Evolutionary conservation across 1,140 invertebrate genomes (phyloP).

Genomic region (Bombus vancouverensis): DNA sequence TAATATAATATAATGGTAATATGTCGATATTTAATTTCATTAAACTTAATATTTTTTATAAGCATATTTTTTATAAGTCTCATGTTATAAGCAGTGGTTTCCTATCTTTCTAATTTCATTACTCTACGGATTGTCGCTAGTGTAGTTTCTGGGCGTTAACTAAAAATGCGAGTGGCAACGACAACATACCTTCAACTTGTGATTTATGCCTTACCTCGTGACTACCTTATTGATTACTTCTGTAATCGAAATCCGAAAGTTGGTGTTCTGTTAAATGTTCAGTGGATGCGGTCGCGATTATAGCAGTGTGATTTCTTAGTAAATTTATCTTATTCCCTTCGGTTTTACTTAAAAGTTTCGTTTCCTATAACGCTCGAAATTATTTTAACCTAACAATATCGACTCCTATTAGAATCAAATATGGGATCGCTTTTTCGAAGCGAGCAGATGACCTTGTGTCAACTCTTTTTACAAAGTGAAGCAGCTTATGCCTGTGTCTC

Average conservation of each 20-base stretch:
- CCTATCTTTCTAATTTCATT: background rate
- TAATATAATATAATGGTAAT: background rate
- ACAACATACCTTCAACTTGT: slow-evolving; percentile 28
- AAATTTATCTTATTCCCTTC: background rate
- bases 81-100: too few species aligned
- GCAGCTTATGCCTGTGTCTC: slow-evolving; percentile 96
- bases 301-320: background rate
- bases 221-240: slow-evolving; percentile 56
- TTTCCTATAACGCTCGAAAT: background rate
- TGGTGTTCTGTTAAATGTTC: background rate
- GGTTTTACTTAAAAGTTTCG: background rate
- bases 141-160: slow-evolving; percentile 40
- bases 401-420: slow-evolving; percentile 56
- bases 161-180: slow-evolving; percentile 17
- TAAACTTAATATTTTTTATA: background rate
- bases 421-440: slow-evolving; percentile 93
- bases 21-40: background rate
- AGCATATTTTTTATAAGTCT: too few species aligned
- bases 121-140: slow-evolving; percentile 19
- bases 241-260: slow-evolving; percentile 19
- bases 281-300: background rate
- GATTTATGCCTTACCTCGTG: slow-evolving; percentile 57
- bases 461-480: slow-evolving; percentile 95
- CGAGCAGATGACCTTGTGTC: slow-evolving; percentile 95
- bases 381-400: background rate